phyloP scores from a whole-genome alignment of 2,888 invertebrate genomes.

The Philereme transversata region DNA sequence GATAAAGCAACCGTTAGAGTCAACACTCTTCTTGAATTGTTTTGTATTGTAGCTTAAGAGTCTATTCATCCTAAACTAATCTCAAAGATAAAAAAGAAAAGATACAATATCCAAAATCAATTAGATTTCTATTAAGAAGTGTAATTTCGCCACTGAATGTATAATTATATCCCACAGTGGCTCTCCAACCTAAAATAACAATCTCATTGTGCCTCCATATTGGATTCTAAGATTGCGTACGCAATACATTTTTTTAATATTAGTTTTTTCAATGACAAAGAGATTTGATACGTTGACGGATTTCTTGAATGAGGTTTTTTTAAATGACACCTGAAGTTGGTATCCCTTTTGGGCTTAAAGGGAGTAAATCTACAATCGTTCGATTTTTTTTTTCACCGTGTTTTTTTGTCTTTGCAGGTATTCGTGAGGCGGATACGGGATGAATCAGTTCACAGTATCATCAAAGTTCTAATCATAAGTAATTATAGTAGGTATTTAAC shows the following conservation, averaged over 20 bases:
- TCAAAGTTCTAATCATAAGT: not conserved
- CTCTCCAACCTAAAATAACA: slow-evolving; percentile 74
- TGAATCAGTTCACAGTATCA: slow-evolving; percentile 10
- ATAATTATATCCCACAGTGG: slow-evolving; percentile 58
- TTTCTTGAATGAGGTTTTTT: slow-evolving; percentile 65
- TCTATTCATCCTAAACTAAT: slow-evolving; percentile 31
- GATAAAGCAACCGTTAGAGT: slow-evolving; percentile 10
- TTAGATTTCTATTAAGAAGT: slow-evolving; percentile 35
- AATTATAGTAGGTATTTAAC: not conserved
- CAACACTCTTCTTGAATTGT: not conserved
- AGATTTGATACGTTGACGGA: slow-evolving; percentile 78
- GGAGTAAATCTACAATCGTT: slow-evolving; percentile 65
- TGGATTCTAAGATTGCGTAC: slow-evolving; percentile 75
- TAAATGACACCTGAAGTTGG: slow-evolving; percentile 77
- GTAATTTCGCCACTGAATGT: slow-evolving; percentile 47
- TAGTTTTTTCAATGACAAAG: slow-evolving; percentile 48
- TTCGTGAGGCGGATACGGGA: slow-evolving; percentile 26
- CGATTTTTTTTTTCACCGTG: slow-evolving; percentile 57
- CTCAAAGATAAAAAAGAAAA: slow-evolving; percentile 31
- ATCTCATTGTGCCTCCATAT: slow-evolving; percentile 63
- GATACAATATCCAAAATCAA: slow-evolving; percentile 35
- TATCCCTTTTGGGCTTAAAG: slow-evolving; percentile 59
- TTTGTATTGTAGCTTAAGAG: slow-evolving; percentile 23
- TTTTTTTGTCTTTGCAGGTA: slow-evolving; percentile 54
- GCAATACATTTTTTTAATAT: slow-evolving; percentile 58